Percentiles rank a stretch among this genome's conserved stretches.
These are phyloP conservation scores for Zoanthus solanderi DNA, from an alignment of 92 coral and sea anemone species.

Conservation along the genomic window DNA sequence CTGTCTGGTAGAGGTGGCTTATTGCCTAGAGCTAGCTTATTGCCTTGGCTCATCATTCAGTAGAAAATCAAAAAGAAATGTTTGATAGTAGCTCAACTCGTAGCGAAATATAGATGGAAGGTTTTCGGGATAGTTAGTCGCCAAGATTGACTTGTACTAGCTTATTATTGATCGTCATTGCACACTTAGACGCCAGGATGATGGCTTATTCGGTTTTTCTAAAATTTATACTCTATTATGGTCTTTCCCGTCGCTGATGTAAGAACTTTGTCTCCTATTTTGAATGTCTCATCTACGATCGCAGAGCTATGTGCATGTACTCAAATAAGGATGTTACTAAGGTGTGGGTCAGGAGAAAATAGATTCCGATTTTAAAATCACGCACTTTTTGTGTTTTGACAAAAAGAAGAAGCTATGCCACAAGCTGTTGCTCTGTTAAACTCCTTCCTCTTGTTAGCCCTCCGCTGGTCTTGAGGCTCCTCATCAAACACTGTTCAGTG, in stretches of 20 bases:
- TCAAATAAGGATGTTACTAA: neutral
- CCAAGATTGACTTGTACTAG: constrained; percentile 52
- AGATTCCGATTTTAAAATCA: constrained; percentile 53
- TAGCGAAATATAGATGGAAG: neutral
- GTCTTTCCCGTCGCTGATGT: neutral
- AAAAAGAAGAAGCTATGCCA: constrained; percentile 33
- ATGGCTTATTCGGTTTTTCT: neutral
- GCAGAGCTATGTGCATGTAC: neutral
- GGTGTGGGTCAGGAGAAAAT: constrained; percentile 24
- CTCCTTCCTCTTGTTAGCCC: constrained; percentile 48
- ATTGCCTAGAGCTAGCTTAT: no score
- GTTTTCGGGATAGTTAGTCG: constrained; percentile 13
- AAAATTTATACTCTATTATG: neutral
- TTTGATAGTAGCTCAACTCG: neutral
- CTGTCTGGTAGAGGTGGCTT: no score
- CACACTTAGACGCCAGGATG: neutral
- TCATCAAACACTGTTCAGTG: constrained; percentile 52
- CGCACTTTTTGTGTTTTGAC: constrained; percentile 50
- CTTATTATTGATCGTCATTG: constrained; percentile 21
- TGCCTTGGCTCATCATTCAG: neutral
- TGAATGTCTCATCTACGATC: neutral
- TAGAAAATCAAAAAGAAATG: constrained; percentile 46
- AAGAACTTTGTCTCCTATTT: neutral
- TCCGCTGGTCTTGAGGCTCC: neutral
- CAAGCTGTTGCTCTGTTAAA: constrained; percentile 49